These are phyloP conservation scores for Chloropsis hardwickii DNA, from an alignment of 2,113 vertebrate species.

Conservation along the genomic window DNA sequence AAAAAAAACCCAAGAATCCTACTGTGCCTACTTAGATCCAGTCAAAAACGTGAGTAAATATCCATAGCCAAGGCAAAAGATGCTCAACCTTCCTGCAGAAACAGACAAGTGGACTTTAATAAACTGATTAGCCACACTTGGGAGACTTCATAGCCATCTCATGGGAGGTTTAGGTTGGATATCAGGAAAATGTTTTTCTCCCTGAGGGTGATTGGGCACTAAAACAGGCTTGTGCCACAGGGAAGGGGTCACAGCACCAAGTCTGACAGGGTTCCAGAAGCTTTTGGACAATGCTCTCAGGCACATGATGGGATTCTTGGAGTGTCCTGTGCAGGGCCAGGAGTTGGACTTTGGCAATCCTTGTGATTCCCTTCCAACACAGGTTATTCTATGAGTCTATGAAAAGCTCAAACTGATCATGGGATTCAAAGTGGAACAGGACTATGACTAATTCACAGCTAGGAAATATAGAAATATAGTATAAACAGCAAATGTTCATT, in stretches of 20 bases:
- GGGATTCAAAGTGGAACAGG: neutral
- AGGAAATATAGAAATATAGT: neutral
- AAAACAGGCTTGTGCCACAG: neutral
- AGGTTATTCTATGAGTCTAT: neutral
- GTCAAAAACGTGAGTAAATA: neutral
- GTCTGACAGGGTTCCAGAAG: neutral
- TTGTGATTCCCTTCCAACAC: neutral
- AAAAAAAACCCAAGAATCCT: neutral
- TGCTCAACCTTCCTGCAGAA: neutral
- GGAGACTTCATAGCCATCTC: neutral
- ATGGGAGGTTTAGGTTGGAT: neutral
- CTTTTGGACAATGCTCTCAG: neutral
- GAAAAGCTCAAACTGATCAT: neutral
- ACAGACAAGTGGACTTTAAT: neutral
- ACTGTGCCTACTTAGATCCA: neutral
- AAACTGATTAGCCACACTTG: neutral
- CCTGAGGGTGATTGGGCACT: neutral
- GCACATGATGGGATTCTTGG: neutral
- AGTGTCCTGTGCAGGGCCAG: neutral
- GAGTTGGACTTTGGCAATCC: accelerated
- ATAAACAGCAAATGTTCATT: neutral
- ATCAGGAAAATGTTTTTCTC: neutral
- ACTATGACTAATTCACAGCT: neutral
- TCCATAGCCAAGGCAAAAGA: neutral
- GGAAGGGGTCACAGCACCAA: neutral